Evolutionary conservation across 2,113 vertebrate genomes (phyloP), one percentile per base, ranked within the genome.

Genomic region (Thymallus thymallus): DNA sequence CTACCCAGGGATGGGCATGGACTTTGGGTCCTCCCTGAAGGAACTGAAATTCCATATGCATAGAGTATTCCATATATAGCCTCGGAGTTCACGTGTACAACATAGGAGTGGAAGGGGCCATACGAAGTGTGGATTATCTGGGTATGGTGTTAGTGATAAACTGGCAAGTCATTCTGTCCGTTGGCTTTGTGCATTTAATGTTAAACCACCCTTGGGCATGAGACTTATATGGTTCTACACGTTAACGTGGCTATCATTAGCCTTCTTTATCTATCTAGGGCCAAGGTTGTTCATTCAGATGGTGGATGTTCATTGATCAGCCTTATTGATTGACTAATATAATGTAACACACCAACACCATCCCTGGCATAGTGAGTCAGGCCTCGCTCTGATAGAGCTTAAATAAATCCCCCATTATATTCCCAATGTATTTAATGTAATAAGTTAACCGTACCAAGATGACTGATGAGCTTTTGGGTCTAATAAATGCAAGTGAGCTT

Each of bases 211-310:
- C 56, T 58, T 56, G 58, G 26, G 68, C 24, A 45, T 22, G 6
- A 71, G 72, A 82, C 63, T n/a, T n/a, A 48, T 41, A 20, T 46
- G 46, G 72, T 2, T 41, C 32, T 67, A 48, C 41, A 51, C 66
- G 26, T 26, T 6, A 22, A 69, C 62, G 76, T 69, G 75, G 81
- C 73, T 0, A 5, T 13, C n/a, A 22, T 14, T 3, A 9, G 12
- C 10, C 70, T 30, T 29, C 58, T 35, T 46, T 51, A 68, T 48
- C 67, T 46, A 45, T 48, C n/a, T 10, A 23, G 45, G 67, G 20
- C n/a, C 67, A 46, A 22, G 12, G 41, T 7, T 68, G n/a, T 14
- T 68, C 20, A 41, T 46, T 46, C n/a, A 68, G 41, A 48, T 6
- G 41, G 14, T 68, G 4, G 12, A 9, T 46, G 45, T 13, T 1